Evolutionary conservation across 2,113 vertebrate genomes (phyloP).

Genomic region (Nicator chloris): DNA sequence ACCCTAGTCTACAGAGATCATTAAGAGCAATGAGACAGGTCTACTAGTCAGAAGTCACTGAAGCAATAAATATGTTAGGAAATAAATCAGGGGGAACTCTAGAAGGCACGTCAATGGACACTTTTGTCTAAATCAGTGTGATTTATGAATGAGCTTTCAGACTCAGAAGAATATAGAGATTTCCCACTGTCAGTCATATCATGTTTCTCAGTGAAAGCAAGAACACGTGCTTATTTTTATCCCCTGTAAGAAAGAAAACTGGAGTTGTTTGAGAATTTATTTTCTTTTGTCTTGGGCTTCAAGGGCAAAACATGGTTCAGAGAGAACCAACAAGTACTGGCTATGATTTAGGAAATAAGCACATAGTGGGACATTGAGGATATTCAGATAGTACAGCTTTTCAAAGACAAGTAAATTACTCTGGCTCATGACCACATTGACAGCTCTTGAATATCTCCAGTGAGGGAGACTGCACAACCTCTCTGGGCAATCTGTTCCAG

Average conservation of each 20-base stretch:
- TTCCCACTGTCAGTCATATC: background rate
- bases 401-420: background rate
- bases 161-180: background rate
- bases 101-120: background rate
- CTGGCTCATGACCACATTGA: background rate
- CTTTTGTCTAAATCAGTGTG: background rate
- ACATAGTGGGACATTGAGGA: background rate
- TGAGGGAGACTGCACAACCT: background rate
- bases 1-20: background rate
- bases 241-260: background rate
- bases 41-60: background rate
- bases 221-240: background rate
- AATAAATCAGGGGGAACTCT: background rate
- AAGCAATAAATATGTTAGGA: background rate
- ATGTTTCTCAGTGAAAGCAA: background rate
- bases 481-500: background rate
- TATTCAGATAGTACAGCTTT: background rate
- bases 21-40: background rate
- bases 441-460: background rate
- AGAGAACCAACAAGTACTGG: background rate
- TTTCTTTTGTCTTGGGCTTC: background rate
- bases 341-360: background rate
- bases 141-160: background rate
- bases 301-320: background rate
- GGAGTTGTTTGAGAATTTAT: background rate